Percentiles rank a stretch among this genome's conserved stretches.
phyloP scores from a whole-genome alignment of 1,140 invertebrate species.

The Drosophila busckii region DNA sequence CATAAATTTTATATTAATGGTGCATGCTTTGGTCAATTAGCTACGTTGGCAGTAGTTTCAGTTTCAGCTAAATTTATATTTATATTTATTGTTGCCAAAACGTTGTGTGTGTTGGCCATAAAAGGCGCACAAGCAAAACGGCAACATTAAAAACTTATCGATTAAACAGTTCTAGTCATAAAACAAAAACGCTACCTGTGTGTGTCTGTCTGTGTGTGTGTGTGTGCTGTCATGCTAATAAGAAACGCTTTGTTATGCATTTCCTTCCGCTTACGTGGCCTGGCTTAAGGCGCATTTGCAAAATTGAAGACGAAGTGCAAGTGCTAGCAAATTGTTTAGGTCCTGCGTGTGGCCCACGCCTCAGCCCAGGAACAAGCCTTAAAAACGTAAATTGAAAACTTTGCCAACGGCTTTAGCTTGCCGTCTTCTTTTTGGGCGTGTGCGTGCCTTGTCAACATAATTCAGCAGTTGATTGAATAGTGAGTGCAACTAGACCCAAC shows the following conservation, averaged over 20 bases:
- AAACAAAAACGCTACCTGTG: neutral
- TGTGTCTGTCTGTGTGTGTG: neutral
- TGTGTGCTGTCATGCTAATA: constrained; percentile 43
- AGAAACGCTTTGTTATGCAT: constrained; percentile 69
- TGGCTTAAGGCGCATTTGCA: constrained; percentile 59
- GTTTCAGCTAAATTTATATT: neutral
- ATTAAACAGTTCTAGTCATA: constrained; percentile 57
- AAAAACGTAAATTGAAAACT: constrained; percentile 70
- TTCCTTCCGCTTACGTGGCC: constrained; percentile 70
- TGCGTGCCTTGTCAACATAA: constrained; percentile 70
- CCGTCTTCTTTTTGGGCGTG: constrained; percentile 33
- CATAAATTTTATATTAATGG: no score
- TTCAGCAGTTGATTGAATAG: constrained; percentile 64
- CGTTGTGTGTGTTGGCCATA: constrained; percentile 10
- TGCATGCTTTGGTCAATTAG: no score
- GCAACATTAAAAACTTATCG: constrained; percentile 43
- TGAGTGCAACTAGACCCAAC: neutral
- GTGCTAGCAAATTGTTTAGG: constrained; percentile 46
- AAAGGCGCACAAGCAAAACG: constrained; percentile 4
- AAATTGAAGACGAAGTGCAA: constrained; percentile 68
- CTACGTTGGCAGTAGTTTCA: no score
- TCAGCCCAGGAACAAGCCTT: constrained; percentile 20
- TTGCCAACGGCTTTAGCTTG: constrained; percentile 28
- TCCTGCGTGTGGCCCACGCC: constrained; percentile 19
- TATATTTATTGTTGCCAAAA: neutral